Evolutionary conservation across 2,797 vertebrate species (phyloP).

Genomic region (Amphiprion clarkii): DNA sequence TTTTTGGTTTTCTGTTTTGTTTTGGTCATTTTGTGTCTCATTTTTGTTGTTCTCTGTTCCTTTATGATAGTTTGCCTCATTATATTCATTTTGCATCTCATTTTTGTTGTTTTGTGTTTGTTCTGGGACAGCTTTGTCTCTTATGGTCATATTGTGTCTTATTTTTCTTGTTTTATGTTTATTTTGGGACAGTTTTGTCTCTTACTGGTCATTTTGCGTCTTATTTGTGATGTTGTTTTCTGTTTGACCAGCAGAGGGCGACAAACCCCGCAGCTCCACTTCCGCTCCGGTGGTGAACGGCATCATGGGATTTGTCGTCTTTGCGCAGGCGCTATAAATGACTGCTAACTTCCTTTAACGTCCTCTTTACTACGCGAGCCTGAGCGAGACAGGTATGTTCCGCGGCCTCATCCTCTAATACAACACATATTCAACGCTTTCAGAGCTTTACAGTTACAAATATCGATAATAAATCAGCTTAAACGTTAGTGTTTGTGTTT

Average conservation of each 20-base stretch:
- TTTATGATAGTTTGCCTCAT: too few relatives aligned
- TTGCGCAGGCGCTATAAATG: slow-evolving; percentile 53
- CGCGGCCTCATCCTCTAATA: fast-evolving
- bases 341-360: not conserved
- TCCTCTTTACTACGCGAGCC: slow-evolving; percentile 83
- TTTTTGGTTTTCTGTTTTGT: too few relatives aligned
- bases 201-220: too few relatives aligned
- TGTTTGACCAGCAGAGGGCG: slow-evolving; percentile 55
- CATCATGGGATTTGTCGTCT: slow-evolving; percentile 79
- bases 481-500: fast-evolving
- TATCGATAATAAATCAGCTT: fast-evolving
- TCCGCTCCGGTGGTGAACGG: slow-evolving; percentile 27
- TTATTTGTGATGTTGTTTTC: not conserved
- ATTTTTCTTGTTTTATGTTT: too few relatives aligned
- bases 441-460: fast-evolving
- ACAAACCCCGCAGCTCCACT: not conserved
- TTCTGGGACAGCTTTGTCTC: too few relatives aligned
- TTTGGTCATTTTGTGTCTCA: too few relatives aligned
- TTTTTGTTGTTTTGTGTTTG: too few relatives aligned
- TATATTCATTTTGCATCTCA: too few relatives aligned
- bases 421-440: fast-evolving
- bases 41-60: too few relatives aligned
- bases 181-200: too few relatives aligned
- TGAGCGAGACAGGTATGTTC: slow-evolving; percentile 69
- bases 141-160: too few relatives aligned